Evolutionary conservation across 2,113 vertebrate species (phyloP), one percentile per base, ranked within the genome.

Genomic region (Zosterops borbonicus): DNA sequence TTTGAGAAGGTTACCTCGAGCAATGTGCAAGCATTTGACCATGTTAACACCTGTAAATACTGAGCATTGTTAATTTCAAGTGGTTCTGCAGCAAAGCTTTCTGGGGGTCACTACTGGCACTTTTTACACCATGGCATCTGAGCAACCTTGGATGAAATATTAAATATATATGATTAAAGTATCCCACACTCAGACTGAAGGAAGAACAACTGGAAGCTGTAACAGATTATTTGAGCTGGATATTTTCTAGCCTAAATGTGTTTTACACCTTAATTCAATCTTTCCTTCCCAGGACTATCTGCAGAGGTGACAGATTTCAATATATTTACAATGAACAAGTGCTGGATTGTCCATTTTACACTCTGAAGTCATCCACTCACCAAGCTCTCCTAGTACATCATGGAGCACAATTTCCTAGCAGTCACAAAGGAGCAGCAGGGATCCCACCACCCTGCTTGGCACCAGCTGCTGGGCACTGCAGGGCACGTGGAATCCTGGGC

Each of bases 101-200:
- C 23, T 20, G 9, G 19, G 29, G 33, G 79, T 58, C 87, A 28
- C 53, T 49, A 22, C 49, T 18, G 53, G 35, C n/a, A 29, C 35
- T 75, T 44, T 46, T 44, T 46, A 37, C 12, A 33, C 11, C 9
- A 33, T 0, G 0, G 46, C 19, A 59, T 27, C 33, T 1, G 1
- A 78, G 33, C 21, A 49, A 25, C 31, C 47, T 41, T 50, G 35
- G 50, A 41, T 68, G 19, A 68, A 67, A 83, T 49, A 24, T 67
- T 28, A 70, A 88, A 63, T 16, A 7, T 27, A 14, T 83, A 18
- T 37, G 13, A 85, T 53, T 90, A 53, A 83, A 76, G 28, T 20
- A 55, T 19, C 7, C 31, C 12, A 14, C 14, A 39, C 47, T 28
- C 21, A 59, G 33, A 59, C 37, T 27, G 76, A 68, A 92, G 22